A percentile compares a stretch with the other conserved stretches of the same genome.
Evolutionary conservation across 2,797 vertebrate genomes (phyloP).

Genomic region (Tauraco hartlaubi): DNA sequence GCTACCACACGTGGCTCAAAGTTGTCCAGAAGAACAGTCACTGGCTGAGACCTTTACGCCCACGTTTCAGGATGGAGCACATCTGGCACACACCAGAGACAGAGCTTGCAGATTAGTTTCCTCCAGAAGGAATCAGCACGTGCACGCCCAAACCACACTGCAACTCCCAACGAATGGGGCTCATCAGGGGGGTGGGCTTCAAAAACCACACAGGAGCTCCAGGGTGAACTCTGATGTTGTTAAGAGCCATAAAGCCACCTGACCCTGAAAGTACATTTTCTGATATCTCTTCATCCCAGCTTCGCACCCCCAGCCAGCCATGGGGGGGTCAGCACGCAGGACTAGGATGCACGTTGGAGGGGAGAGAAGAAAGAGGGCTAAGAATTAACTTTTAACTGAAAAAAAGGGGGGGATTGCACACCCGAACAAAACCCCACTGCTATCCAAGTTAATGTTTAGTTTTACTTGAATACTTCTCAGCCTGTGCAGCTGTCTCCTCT

Average conservation of each 20-base stretch:
- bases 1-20: neutral
- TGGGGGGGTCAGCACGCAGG: neutral
- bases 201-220: neutral
- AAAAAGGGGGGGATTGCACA: neutral
- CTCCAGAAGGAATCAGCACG: neutral
- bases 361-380: neutral
- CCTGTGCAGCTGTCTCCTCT: slow-evolving; percentile 58
- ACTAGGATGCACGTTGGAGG: rapidly evolving
- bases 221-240: rapidly evolving
- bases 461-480: neutral
- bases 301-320: neutral
- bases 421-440: neutral
- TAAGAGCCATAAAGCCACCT: neutral
- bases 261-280: rapidly evolving
- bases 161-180: rapidly evolving
- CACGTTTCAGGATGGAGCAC: rapidly evolving
- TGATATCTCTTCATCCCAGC: neutral
- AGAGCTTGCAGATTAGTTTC: neutral
- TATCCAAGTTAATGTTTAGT: neutral
- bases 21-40: neutral
- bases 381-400: neutral
- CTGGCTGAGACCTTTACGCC: rapidly evolving
- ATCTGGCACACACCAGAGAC: neutral
- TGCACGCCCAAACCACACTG: neutral
- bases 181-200: neutral